A percentile compares a stretch with the other conserved stretches of the same genome.
Evolutionary conservation across 2,888 invertebrate genomes (phyloP).

Genomic region (Unio delphinus): DNA sequence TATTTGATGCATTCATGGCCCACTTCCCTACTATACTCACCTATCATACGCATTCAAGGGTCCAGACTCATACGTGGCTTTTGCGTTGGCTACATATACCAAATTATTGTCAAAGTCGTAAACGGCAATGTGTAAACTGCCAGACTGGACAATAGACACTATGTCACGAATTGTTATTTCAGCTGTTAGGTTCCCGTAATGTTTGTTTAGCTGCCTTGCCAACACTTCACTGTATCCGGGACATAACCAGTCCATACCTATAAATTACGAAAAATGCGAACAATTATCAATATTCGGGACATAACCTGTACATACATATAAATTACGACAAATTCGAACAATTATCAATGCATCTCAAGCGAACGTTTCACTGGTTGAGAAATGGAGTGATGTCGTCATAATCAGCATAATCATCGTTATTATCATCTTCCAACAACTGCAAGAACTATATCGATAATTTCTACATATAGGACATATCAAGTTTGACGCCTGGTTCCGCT

Average conservation of each 20-base stretch:
- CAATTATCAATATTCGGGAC: not conserved
- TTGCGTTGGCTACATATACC: conserved; percentile 50
- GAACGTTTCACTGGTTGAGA: too few relatives aligned
- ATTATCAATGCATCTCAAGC: too few relatives aligned
- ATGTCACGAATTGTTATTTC: conserved; percentile 43
- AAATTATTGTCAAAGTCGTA: conserved; percentile 48
- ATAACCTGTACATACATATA: not conserved
- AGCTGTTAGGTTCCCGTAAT: conserved; percentile 45
- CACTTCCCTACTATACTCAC: conserved; percentile 13
- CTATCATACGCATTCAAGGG: conserved; percentile 48
- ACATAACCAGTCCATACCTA: conserved; percentile 60
- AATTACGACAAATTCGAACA: not conserved
- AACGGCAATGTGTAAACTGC: conserved; percentile 50
- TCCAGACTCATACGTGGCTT: conserved; percentile 37
- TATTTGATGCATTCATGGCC: not conserved
- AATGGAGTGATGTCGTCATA: too few relatives aligned
- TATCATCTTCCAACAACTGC: too few relatives aligned
- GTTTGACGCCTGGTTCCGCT: too few relatives aligned
- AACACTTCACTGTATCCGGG: conserved; percentile 44
- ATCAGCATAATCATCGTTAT: too few relatives aligned
- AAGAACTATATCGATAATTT: too few relatives aligned
- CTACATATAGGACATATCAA: too few relatives aligned
- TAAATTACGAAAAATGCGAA: not conserved
- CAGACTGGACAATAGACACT: conserved; percentile 49
- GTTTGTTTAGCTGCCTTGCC: conserved; percentile 36